A percentile compares a stretch with the other conserved stretches of the same genome.
phyloP scores from a whole-genome alignment of 2,797 vertebrate species.

The Limnodromus scolopaceus region DNA sequence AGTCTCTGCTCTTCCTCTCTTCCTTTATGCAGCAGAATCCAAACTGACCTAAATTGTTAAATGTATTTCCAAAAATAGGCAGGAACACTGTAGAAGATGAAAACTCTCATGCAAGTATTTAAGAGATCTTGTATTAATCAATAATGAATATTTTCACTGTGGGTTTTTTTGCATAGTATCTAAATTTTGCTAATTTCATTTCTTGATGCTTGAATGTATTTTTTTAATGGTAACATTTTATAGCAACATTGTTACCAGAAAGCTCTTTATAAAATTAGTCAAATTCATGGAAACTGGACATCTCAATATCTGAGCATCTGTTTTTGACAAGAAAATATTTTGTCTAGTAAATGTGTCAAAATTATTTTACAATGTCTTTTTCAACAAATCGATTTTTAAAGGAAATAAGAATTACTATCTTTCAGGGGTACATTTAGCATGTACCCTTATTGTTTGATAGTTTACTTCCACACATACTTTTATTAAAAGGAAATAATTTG shows the following conservation, averaged over 20 bases:
- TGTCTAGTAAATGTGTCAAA: not conserved
- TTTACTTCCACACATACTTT: not conserved
- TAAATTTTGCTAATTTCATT: not conserved
- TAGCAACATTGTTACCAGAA: not conserved
- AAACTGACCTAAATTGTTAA: conserved; percentile 18
- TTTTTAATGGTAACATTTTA: not conserved
- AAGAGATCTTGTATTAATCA: not conserved
- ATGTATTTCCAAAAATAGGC: not conserved
- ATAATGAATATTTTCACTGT: not conserved
- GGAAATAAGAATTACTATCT: not conserved
- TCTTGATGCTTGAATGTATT: not conserved
- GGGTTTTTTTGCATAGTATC: not conserved
- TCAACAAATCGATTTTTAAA: not conserved
- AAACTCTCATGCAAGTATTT: not conserved
- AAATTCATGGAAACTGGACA: not conserved
- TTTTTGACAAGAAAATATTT: not conserved
- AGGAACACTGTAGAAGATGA: not conserved
- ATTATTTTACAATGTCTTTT: not conserved
- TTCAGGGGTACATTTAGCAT: not conserved
- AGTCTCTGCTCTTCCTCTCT: not conserved
- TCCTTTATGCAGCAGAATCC: not conserved
- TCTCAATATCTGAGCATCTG: not conserved
- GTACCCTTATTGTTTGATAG: not conserved
- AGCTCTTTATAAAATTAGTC: not conserved
- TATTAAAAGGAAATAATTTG: not conserved